Evolutionary conservation across 2,888 invertebrate species (phyloP), one percentile per base, ranked within the genome.

Genomic region (Dendrolimus pini): DNA sequence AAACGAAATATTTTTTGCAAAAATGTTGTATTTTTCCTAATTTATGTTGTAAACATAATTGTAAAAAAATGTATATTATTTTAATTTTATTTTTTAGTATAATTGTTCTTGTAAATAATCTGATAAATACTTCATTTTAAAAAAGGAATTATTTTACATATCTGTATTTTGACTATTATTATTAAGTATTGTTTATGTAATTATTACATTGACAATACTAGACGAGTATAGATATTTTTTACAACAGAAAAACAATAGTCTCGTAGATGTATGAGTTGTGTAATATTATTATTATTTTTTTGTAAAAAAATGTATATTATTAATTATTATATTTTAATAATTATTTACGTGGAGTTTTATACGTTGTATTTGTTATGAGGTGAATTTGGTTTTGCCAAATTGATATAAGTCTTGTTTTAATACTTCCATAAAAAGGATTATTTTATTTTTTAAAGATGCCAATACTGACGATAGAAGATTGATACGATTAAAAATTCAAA

Each of bases 241-340:
- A 72, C 82, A 82, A 80, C 75, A 81, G 30, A 77, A 64, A 70
- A 75, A 70, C 70, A 72, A 74, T 80, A 82, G 82, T 79, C 75
- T 77, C 66, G 58, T 82, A 83, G 74, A 69, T 70, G 68, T 74
- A 73, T 65, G 77, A 71, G 76, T 73, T 67, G 68, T 74, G 77
- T 81, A 80, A 81, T 80, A 77, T 84, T 83, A 81, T 80, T 30
- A 83, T 83, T 83, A 78, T 81, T 83, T 83, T 77, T 82, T 81
- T 89, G 86, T 88, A 89, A 83, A 86, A n/a, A 88, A 85, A 83
- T 87, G 87, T 89, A 89, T 88, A 89, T 87, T 86, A 86, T 84
- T 79, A 80, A 79, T 78, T 79, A 78, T 78, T 76, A 70, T 47
- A 82, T 76, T 83, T 82, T 84, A 82, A 83, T 83, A 82, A 84